Percentiles rank a stretch among this genome's conserved stretches.
Conservation (phyloP, 2,888 invertebrate species). For the Tetragonisca angustula region DNA sequence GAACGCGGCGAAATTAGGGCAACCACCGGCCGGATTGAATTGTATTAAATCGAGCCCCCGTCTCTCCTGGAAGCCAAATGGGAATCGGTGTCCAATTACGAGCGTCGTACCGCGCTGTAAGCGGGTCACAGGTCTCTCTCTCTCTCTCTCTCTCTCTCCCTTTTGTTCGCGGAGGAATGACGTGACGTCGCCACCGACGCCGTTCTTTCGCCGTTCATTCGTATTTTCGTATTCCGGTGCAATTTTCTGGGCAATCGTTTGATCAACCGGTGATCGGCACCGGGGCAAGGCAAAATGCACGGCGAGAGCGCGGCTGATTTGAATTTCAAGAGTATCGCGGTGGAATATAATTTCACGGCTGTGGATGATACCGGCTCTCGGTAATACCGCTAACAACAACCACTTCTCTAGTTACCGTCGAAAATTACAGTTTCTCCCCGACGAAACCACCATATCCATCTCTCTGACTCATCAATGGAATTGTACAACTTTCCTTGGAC, state of each 20-base stretch:
- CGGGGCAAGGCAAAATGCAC: constrained; percentile 6
- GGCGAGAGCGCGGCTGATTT: constrained; percentile 38
- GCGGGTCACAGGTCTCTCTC: constrained; percentile 43
- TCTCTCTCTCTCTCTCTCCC: not conserved
- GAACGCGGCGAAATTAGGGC: constrained; percentile 66
- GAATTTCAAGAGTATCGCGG: constrained; percentile 50
- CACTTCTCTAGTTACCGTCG: constrained; percentile 43
- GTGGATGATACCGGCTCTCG: constrained; percentile 7
- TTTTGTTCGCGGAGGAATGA: not conserved
- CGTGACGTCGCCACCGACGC: not conserved
- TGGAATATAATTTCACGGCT: constrained; percentile 42
- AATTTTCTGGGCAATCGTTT: constrained; percentile 32
- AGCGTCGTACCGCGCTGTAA: constrained; percentile 48
- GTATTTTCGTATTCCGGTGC: constrained; percentile 4
- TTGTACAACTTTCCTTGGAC: constrained; percentile 24
- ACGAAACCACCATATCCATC: not conserved
- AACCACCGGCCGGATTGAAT: constrained; percentile 59
- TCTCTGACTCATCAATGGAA: not conserved
- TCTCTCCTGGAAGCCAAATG: constrained; percentile 45
- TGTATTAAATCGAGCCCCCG: constrained; percentile 65
- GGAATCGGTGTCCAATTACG: constrained; percentile 66
- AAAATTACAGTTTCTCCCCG: constrained; percentile 29
- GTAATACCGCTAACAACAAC: constrained; percentile 41
- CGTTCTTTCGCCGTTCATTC: not conserved
- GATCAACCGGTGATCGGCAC: constrained; percentile 46